These are phyloP conservation scores for Macaria notata DNA, from an alignment of 2,888 invertebrate species.

Conservation along the genomic window DNA sequence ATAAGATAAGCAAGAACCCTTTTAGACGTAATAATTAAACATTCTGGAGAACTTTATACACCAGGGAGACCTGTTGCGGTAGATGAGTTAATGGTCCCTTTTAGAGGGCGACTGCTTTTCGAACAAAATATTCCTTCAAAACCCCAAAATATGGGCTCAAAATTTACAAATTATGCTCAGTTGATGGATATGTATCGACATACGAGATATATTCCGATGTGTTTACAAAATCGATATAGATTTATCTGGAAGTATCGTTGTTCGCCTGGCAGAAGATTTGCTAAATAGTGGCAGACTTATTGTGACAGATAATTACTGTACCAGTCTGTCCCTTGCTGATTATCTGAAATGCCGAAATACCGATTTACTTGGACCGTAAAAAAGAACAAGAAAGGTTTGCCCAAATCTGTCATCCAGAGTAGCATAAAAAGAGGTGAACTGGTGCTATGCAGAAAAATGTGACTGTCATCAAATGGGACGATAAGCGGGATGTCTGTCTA, in stretches of 20 bases:
- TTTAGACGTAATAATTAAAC: neutral
- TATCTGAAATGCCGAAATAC: conserved; percentile 27
- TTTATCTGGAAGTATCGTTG: conserved; percentile 23
- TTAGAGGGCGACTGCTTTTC: conserved; percentile 4
- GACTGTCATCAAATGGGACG: conserved; percentile 9
- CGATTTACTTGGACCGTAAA: conserved; percentile 26
- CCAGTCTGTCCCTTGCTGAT: conserved; percentile 25
- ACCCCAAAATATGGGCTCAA: conserved; percentile 7
- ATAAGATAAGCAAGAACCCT: too few relatives aligned
- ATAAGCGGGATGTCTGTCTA: conserved; percentile 14
- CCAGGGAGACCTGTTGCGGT: conserved; percentile 1
- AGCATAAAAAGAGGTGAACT: conserved; percentile 26
- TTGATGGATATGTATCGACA: conserved; percentile 25
- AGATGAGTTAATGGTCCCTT: conserved; percentile 6
- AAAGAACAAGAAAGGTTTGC: conserved; percentile 27
- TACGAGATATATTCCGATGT: conserved; percentile 28
- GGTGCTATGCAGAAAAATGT: conserved; percentile 24
- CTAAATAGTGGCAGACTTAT: conserved; percentile 27
- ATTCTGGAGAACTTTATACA: neutral
- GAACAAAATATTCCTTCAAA: conserved; percentile 4
- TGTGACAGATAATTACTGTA: conserved; percentile 30
- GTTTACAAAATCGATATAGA: conserved; percentile 26
- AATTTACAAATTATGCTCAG: conserved; percentile 6
- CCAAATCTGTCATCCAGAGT: conserved; percentile 25
- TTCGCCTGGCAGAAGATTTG: conserved; percentile 22